These are phyloP conservation scores for Aricia artaxerxes DNA, from an alignment of 2,888 invertebrate genomes.

Conservation along the genomic window DNA sequence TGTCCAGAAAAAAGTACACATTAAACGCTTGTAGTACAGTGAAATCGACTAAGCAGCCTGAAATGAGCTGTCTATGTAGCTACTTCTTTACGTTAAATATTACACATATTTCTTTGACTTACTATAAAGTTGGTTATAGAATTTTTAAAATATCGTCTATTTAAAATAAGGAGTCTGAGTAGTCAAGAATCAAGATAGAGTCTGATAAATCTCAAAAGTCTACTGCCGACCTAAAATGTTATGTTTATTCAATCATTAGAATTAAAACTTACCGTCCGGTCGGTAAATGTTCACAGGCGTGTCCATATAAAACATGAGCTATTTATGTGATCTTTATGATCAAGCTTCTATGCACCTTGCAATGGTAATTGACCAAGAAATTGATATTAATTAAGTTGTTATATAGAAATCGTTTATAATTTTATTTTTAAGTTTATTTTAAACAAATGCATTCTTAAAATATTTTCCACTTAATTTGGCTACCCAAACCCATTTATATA, in stretches of 20 bases:
- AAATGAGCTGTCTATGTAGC: no score
- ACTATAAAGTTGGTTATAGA: no score
- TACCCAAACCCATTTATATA: neutral
- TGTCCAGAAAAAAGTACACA: no score
- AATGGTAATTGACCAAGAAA: neutral
- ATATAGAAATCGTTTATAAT: neutral
- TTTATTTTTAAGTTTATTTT: neutral
- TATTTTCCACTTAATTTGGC: neutral
- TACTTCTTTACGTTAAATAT: no score
- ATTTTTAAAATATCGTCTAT: no score
- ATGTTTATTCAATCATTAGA: conserved; percentile 8
- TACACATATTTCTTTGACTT: no score
- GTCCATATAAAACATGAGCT: neutral
- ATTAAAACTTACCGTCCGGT: conserved; percentile 5
- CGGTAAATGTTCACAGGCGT: conserved; percentile 9
- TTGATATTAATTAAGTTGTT: conserved; percentile 8
- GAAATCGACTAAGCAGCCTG: no score
- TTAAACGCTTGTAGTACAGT: no score
- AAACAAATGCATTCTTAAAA: neutral
- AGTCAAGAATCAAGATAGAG: no score
- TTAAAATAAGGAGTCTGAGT: no score
- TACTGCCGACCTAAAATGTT: conserved; percentile 32
- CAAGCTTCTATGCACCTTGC: conserved; percentile 14
- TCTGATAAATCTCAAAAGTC: neutral
- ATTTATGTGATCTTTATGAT: conserved; percentile 12